Percentiles rank a stretch among this genome's conserved stretches.
These are phyloP conservation scores for Trichogramma pretiosum DNA, from an alignment of 1,140 invertebrate species.

Conservation along the genomic window DNA sequence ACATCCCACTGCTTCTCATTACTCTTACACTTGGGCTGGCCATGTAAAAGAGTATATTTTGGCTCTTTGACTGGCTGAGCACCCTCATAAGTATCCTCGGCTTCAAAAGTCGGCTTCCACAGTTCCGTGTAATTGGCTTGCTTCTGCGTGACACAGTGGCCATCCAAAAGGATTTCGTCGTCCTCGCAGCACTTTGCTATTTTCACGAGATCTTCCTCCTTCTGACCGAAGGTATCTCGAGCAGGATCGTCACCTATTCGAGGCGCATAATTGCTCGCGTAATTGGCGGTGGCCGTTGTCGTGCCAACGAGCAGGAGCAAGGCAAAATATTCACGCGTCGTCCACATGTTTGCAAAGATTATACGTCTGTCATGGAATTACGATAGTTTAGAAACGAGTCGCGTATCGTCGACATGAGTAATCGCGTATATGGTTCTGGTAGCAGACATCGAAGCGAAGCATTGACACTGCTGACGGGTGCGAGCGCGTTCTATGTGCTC, in stretches of 20 bases:
- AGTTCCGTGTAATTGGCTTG: conserved; percentile 46
- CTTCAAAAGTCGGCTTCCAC: conserved; percentile 35
- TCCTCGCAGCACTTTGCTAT: conserved; percentile 64
- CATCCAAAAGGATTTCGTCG: conserved; percentile 60
- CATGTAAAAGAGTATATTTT: conserved; percentile 42
- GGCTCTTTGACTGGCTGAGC: conserved; percentile 2
- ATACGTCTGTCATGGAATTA: too few species aligned
- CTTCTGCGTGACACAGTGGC: conserved; percentile 51
- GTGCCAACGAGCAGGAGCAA: conserved; percentile 1
- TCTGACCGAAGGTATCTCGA: too few species aligned
- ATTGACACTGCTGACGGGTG: too few species aligned
- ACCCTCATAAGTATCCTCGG: conserved; percentile 18
- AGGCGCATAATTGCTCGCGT: not conserved
- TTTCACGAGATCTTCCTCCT: conserved; percentile 16
- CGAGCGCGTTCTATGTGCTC: too few species aligned
- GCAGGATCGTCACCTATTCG: too few species aligned
- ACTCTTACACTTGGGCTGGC: conserved; percentile 59
- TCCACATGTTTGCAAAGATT: too few species aligned
- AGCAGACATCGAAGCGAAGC: too few species aligned
- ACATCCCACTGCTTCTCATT: conserved; percentile 61
- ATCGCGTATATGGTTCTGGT: too few species aligned
- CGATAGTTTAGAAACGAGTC: too few species aligned
- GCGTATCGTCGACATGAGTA: too few species aligned
- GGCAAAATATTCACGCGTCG: not conserved
- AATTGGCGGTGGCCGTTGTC: not conserved